phyloP scores from a whole-genome alignment of 2,113 vertebrate genomes.

The Mionectes macconnelli region DNA sequence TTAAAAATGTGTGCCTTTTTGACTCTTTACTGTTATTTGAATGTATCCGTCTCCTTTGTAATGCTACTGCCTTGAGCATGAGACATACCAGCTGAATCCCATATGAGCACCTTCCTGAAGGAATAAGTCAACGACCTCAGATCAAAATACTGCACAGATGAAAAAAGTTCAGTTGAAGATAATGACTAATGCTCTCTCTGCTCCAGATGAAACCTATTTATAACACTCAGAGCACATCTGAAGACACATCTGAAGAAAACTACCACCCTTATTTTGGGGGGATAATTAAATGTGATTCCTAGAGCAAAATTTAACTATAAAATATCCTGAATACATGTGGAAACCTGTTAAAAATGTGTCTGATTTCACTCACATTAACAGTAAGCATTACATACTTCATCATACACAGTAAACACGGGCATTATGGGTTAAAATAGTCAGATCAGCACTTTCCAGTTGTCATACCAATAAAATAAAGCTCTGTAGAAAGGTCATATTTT shows the following conservation, averaged over 20 bases:
- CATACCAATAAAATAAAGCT: background rate
- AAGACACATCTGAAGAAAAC: conserved; percentile 14
- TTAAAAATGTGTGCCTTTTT: conserved; percentile 15
- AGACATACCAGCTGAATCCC: conserved; percentile 47
- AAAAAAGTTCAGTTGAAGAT: conserved; percentile 13
- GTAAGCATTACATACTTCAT: background rate
- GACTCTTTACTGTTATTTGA: background rate
- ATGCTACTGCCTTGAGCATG: conserved; percentile 13
- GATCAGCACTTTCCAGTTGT: background rate
- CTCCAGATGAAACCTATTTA: conserved; percentile 25
- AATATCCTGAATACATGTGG: background rate
- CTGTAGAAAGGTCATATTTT: background rate
- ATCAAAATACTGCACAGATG: conserved; percentile 36
- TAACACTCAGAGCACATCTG: background rate
- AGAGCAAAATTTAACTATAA: background rate
- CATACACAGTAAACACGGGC: background rate
- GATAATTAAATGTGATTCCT: background rate
- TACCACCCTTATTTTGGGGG: background rate
- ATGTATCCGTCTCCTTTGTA: conserved; percentile 3
- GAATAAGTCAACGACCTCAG: background rate
- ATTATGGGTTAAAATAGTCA: background rate
- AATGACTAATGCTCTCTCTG: background rate
- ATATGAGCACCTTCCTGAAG: conserved; percentile 34
- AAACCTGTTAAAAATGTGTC: background rate
- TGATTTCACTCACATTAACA: background rate